phyloP scores from a whole-genome alignment of 2,888 invertebrate species.

The Chydorus sphaericus region DNA sequence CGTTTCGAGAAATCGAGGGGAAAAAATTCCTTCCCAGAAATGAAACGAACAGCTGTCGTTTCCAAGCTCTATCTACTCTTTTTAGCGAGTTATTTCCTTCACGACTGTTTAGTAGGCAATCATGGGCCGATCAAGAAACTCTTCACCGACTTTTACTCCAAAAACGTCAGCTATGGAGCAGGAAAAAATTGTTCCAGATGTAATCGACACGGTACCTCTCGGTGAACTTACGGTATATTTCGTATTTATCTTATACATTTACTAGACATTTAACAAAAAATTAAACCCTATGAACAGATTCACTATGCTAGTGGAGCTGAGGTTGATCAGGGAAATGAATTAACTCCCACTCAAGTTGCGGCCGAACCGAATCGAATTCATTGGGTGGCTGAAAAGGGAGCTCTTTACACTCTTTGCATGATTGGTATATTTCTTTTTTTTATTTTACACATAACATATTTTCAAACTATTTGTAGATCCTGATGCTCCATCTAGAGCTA shows the following conservation, averaged over 20 bases:
- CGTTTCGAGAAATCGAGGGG: too few relatives aligned
- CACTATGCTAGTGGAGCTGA: not conserved
- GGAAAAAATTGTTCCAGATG: too few relatives aligned
- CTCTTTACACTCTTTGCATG: conserved; percentile 63
- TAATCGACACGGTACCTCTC: too few relatives aligned
- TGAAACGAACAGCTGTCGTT: too few relatives aligned
- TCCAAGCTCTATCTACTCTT: too few relatives aligned
- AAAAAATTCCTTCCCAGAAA: too few relatives aligned
- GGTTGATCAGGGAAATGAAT: conserved; percentile 15
- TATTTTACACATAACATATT: not conserved
- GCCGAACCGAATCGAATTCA: conserved; percentile 3
- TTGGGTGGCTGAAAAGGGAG: conserved; percentile 27
- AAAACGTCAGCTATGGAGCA: too few relatives aligned
- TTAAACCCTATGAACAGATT: not conserved
- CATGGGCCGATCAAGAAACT: not conserved
- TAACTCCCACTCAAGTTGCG: conserved; percentile 16
- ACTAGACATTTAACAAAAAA: not conserved
- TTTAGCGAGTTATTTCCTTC: too few relatives aligned
- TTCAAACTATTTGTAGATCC: conserved; percentile 45
- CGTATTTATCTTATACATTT: too few relatives aligned
- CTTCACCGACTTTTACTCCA: not conserved
- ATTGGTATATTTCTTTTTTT: conserved; percentile 55
- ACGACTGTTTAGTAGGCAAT: too few relatives aligned
- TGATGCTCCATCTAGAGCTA: conserved; percentile 71
- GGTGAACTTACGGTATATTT: too few relatives aligned